Evolutionary conservation across 2,113 vertebrate genomes (phyloP).

Genomic region (Rousettus leschenaultii): DNA sequence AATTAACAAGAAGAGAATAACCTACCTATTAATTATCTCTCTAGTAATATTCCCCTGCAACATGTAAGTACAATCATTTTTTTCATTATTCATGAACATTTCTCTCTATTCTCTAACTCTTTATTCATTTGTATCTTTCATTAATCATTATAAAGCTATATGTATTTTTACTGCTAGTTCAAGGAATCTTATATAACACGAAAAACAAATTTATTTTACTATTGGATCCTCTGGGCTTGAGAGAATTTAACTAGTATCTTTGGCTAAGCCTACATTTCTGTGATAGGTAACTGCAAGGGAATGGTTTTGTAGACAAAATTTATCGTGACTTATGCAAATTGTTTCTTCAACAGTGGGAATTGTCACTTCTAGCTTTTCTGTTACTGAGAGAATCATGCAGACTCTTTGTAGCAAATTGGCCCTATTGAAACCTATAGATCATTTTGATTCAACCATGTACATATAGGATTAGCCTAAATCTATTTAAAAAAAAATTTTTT

Average conservation of each 20-base stretch:
- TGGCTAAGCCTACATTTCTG: not conserved
- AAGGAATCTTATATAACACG: not conserved
- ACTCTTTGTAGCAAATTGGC: not conserved
- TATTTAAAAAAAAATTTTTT: not conserved
- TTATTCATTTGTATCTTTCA: not conserved
- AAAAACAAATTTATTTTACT: not conserved
- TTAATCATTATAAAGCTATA: not conserved
- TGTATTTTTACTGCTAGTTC: not conserved
- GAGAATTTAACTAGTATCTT: not conserved
- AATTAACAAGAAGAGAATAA: not conserved
- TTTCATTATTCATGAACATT: not conserved
- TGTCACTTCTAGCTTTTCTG: not conserved
- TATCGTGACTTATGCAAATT: not conserved
- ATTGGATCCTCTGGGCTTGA: not conserved
- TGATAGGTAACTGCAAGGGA: not conserved
- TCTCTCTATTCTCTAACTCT: not conserved
- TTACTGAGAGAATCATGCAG: not conserved
- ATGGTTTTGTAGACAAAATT: not conserved
- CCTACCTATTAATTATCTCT: not conserved
- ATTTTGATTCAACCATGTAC: not conserved
- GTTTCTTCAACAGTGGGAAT: not conserved
- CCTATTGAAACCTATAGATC: conserved; percentile 7
- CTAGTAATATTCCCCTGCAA: not conserved
- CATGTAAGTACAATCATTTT: not conserved
- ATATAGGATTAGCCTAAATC: not conserved